Percentiles rank a stretch among this genome's conserved stretches.
Evolutionary conservation across 1,140 invertebrate species (phyloP).

Genomic region (Apolygus lucorum): DNA sequence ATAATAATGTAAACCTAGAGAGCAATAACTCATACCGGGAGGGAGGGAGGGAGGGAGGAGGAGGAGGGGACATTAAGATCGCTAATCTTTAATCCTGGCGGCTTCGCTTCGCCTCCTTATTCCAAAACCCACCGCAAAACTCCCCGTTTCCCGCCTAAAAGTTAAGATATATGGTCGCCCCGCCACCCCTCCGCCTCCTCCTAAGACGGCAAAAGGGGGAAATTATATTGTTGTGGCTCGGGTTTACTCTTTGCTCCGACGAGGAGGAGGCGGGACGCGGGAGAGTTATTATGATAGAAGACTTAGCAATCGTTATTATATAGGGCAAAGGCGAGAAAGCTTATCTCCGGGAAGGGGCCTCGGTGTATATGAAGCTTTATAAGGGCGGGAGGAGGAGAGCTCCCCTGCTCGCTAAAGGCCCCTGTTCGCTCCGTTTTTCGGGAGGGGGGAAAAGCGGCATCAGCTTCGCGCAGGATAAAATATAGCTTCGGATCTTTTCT

Average conservation of each 20-base stretch:
- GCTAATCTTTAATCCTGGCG: constrained; percentile 63
- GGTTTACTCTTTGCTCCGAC: neutral
- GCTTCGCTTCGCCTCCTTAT: constrained; percentile 8
- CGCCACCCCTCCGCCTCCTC: no score
- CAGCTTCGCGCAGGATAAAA: constrained; percentile 27
- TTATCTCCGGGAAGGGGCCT: constrained; percentile 29
- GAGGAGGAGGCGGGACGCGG: constrained; percentile 3
- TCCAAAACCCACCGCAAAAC: neutral
- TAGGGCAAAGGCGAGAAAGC: constrained; percentile 30
- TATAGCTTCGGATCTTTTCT: constrained; percentile 28
- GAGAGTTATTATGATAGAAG: constrained; percentile 35
- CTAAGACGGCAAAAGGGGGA: constrained; percentile 38
- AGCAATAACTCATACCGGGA: constrained; percentile 34
- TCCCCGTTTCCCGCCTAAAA: constrained; percentile 46
- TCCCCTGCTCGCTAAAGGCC: neutral
- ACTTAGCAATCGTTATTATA: constrained; percentile 35
- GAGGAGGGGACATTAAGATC: constrained; percentile 48
- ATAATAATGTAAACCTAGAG: constrained; percentile 33
- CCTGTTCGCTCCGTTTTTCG: neutral
- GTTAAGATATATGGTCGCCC: constrained; percentile 62
- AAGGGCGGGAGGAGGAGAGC: neutral
- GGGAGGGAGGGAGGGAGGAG: neutral
- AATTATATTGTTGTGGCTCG: constrained; percentile 47
- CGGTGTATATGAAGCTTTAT: constrained; percentile 32
- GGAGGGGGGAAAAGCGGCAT: no score